Conservation (phyloP, 2,797 vertebrate species). For the Chaetophractus vellerosus region DNA sequence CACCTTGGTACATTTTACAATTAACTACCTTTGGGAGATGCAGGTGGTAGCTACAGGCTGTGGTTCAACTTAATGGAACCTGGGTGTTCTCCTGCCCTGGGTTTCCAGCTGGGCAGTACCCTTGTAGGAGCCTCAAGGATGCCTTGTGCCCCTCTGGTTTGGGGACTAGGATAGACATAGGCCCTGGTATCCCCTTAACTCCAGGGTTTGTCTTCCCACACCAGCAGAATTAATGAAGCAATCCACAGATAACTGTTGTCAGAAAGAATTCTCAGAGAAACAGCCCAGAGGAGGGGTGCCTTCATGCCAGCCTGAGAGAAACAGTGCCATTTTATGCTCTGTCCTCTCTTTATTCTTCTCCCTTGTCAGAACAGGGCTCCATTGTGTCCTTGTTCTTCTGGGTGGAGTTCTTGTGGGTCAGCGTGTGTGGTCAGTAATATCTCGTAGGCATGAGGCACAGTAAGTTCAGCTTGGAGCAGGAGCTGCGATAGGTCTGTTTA, state of each 20-base stretch:
- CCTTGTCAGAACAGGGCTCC: not conserved
- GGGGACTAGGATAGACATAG: not conserved
- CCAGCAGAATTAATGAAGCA: conserved; percentile 39
- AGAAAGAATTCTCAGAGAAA: conserved; percentile 22
- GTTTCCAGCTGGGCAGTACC: not conserved
- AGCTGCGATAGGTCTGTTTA: not conserved
- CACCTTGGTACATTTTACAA: not conserved
- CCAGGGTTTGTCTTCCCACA: not conserved
- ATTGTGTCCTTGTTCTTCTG: not conserved
- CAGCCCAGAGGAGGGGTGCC: too few species aligned
- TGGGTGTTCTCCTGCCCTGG: not conserved
- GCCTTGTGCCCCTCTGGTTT: conserved; percentile 39
- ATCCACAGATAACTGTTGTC: not conserved
- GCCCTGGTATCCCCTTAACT: not conserved
- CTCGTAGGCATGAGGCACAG: not conserved
- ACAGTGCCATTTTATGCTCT: not conserved
- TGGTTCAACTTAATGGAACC: not conserved
- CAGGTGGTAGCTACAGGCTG: not conserved
- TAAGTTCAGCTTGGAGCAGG: not conserved
- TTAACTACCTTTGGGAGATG: not conserved
- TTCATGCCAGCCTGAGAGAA: not conserved
- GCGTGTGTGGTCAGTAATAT: not conserved
- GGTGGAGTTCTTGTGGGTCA: not conserved
- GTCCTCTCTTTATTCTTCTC: not conserved
- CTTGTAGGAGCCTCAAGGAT: not conserved